Percentiles rank a stretch among this genome's conserved stretches.
These are phyloP conservation scores for Bovichtus variegatus DNA, from an alignment of 2,797 vertebrate genomes.

Conservation along the genomic window DNA sequence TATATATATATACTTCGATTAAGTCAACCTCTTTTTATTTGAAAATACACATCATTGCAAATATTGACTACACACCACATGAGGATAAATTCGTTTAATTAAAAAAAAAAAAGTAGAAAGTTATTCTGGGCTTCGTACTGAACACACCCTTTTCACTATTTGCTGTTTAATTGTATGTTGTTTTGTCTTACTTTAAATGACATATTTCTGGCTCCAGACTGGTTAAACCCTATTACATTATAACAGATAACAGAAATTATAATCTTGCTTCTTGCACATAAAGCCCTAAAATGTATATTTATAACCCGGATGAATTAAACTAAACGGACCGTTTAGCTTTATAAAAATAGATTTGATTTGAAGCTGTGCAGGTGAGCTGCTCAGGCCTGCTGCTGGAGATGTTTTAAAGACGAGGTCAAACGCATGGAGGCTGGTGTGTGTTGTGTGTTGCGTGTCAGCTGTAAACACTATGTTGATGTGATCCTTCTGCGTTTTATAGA, in stretches of 20 bases:
- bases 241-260: not conserved
- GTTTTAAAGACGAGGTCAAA: conserved; percentile 4
- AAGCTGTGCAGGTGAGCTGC: not conserved
- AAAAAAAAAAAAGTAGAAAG: too few species aligned
- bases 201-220: not conserved
- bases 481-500: conserved; percentile 35
- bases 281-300: not conserved
- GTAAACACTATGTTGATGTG: conserved; percentile 28
- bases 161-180: not conserved
- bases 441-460: conserved; percentile 6
- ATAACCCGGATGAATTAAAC: not conserved
- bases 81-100: not conserved
- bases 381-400: not conserved
- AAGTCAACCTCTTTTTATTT: not conserved
- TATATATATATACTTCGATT: not conserved
- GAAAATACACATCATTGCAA: not conserved
- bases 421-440: not conserved
- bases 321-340: not conserved
- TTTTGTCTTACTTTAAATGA: not conserved
- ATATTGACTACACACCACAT: not conserved
- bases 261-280: not conserved
- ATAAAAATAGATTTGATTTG: not conserved
- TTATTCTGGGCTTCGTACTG: too few species aligned
- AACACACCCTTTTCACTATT: not conserved
- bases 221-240: not conserved